A percentile compares a stretch with the other conserved stretches of the same genome.
phyloP scores from a whole-genome alignment of 2,113 vertebrate genomes.

The Hippolais icterina region DNA sequence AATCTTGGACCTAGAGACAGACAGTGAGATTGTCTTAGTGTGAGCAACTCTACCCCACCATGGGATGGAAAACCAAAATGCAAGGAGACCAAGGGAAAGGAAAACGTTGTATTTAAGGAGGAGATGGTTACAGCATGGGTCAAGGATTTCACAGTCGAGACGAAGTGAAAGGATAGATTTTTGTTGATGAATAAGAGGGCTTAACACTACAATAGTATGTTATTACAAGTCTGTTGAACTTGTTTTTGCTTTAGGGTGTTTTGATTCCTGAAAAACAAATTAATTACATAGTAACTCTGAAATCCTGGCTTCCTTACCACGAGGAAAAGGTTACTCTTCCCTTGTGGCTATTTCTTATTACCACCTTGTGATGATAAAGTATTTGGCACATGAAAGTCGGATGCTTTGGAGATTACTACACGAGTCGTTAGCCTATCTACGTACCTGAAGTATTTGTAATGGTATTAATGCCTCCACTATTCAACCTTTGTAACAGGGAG shows the following conservation, averaged over 20 bases:
- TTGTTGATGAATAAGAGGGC: slow-evolving; percentile 1
- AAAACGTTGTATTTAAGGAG: not conserved
- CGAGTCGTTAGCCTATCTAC: not conserved
- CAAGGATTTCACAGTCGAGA: not conserved
- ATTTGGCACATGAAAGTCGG: slow-evolving; percentile 16
- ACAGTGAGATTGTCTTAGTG: not conserved
- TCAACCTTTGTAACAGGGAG: not conserved
- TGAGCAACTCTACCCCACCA: not conserved
- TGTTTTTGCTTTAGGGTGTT: slow-evolving; percentile 69
- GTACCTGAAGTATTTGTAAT: not conserved
- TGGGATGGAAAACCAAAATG: not conserved
- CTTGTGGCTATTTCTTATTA: slow-evolving; percentile 64
- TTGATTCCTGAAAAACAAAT: slow-evolving; percentile 58
- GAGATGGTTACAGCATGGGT: not conserved
- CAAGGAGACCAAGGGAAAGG: not conserved
- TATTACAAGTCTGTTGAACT: slow-evolving; percentile 66
- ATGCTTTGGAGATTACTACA: slow-evolving; percentile 48
- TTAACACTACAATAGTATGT: slow-evolving; percentile 32
- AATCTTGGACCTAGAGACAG: not conserved
- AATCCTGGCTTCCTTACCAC: slow-evolving; percentile 43
- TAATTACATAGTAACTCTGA: slow-evolving; percentile 61
- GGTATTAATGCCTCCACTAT: not conserved
- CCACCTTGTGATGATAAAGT: slow-evolving; percentile 61
- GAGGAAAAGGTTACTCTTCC: slow-evolving; percentile 58
- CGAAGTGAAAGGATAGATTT: not conserved